A percentile compares a stretch with the other conserved stretches of the same genome.
These are phyloP conservation scores for Lasaia peninsularis DNA, from an alignment of 1,140 invertebrate species.

Conservation along the genomic window DNA sequence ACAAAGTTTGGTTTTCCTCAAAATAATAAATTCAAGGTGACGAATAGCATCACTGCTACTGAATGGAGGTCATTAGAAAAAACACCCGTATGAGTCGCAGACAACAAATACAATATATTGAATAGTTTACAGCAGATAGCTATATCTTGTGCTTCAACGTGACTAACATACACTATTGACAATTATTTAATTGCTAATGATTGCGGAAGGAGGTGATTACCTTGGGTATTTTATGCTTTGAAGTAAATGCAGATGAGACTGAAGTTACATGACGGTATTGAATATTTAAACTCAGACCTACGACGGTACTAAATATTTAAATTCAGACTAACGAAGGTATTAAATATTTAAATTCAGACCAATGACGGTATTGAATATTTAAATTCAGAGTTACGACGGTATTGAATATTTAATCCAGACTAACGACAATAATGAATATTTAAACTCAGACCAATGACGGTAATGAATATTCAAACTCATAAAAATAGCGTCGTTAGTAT, in stretches of 20 bases:
- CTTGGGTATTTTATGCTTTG: conserved; percentile 14
- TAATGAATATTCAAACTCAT: too few relatives aligned
- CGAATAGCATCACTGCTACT: conserved; percentile 30
- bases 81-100: conserved; percentile 27
- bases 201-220: conserved; percentile 16
- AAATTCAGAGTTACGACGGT: too few relatives aligned
- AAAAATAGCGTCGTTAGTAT: too few relatives aligned
- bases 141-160: conserved; percentile 8
- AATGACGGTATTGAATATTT: too few relatives aligned
- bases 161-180: conserved; percentile 22
- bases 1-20: conserved; percentile 2
- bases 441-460: too few relatives aligned
- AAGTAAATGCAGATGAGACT: conserved; percentile 11
- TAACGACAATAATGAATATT: too few relatives aligned
- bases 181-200: conserved; percentile 28
- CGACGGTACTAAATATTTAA: too few relatives aligned
- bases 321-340: too few relatives aligned
- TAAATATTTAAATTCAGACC: too few relatives aligned
- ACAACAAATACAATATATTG: conserved; percentile 15
- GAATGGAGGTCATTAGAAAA: conserved; percentile 37
- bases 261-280: background rate
- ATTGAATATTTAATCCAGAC: too few relatives aligned
- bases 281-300: background rate
- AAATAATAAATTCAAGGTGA: conserved; percentile 34
- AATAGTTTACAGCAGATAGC: conserved; percentile 7